Evolutionary conservation across 2,888 invertebrate species (phyloP).

Genomic region (Limnephilus marmoratus): DNA sequence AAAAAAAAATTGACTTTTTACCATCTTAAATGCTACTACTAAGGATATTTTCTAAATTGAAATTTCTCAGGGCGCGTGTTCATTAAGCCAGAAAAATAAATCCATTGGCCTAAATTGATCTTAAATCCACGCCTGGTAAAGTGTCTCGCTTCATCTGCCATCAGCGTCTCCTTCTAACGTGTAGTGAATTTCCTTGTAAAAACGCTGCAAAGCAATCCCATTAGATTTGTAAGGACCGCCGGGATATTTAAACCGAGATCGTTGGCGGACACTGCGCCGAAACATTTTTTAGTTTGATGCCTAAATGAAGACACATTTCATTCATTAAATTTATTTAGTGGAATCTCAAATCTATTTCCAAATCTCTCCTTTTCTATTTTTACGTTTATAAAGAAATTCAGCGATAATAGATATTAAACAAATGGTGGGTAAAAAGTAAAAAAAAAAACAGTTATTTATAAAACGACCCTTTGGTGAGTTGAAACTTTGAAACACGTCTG

Average conservation of each 20-base stretch:
- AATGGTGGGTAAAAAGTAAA: too few relatives aligned
- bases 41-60: background rate
- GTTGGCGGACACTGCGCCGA: conserved; percentile 10
- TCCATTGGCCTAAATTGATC: background rate
- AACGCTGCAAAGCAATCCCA: conserved; percentile 60
- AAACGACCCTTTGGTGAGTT: too few relatives aligned
- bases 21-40: background rate
- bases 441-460: too few relatives aligned
- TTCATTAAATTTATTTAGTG: too few relatives aligned
- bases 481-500: too few relatives aligned
- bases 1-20: too few relatives aligned
- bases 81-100: background rate
- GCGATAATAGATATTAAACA: too few relatives aligned
- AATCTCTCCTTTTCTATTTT: too few relatives aligned
- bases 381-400: too few relatives aligned
- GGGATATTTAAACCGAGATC: conserved; percentile 49
- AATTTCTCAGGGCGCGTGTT: background rate
- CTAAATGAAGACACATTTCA: too few relatives aligned
- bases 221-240: conserved; percentile 57
- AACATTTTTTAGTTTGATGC: background rate
- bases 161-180: conserved; percentile 57
- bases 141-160: background rate
- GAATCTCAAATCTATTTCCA: too few relatives aligned
- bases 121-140: background rate
- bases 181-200: conserved; percentile 53